These are phyloP conservation scores for Cheilosia pagana DNA, from an alignment of 2,888 invertebrate species.

Conservation along the genomic window DNA sequence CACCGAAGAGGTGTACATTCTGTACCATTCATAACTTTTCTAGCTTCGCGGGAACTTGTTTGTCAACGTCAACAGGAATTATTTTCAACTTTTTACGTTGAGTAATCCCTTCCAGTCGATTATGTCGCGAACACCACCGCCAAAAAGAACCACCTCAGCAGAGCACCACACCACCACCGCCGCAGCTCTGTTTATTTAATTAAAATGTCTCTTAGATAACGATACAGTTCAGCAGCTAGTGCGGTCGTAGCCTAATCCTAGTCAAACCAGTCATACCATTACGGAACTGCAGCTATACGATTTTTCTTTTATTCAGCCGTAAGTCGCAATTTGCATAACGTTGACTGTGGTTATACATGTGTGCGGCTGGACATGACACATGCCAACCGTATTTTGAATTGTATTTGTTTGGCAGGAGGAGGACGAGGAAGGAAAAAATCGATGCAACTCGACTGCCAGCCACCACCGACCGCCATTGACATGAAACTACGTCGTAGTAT, in stretches of 20 bases:
- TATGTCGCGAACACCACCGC: neutral
- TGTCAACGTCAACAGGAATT: constrained; percentile 22
- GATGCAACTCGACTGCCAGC: constrained; percentile 21
- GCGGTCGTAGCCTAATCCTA: constrained; percentile 43
- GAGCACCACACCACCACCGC: neutral
- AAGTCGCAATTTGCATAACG: constrained; percentile 58
- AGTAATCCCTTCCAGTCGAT: constrained; percentile 31
- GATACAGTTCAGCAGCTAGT: neutral
- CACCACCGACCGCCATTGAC: neutral
- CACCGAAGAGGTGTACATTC: neutral
- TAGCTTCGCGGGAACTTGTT: neutral
- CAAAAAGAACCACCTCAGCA: neutral
- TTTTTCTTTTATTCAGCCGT: constrained; percentile 13
- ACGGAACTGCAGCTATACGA: constrained; percentile 44
- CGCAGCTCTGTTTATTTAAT: constrained; percentile 52
- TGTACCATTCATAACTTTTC: neutral
- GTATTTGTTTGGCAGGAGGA: neutral
- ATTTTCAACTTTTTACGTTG: constrained; percentile 13
- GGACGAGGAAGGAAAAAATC: constrained; percentile 47
- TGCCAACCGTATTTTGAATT: constrained; percentile 19
- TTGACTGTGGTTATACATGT: constrained; percentile 7
- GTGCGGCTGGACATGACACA: constrained; percentile 53
- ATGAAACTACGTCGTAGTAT: constrained; percentile 30
- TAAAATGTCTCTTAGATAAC: constrained; percentile 50
- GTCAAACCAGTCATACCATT: constrained; percentile 9